Conservation (phyloP, 2,797 vertebrate genomes). For the Malacoraja senta region DNA sequence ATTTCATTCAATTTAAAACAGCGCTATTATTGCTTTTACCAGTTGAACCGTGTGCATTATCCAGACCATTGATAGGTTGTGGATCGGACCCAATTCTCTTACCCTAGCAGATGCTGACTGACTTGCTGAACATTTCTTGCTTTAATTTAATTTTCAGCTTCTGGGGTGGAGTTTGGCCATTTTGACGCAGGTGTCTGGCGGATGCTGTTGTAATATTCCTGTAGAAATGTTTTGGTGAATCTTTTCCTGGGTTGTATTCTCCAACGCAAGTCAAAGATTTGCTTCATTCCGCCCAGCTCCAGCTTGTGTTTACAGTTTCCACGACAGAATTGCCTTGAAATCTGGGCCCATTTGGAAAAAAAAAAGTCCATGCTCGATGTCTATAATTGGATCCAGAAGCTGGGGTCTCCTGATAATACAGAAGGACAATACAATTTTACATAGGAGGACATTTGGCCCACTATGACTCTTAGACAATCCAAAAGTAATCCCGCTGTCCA, state of each 20-base stretch:
- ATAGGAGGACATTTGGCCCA: background rate
- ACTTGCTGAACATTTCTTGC: too few relatives aligned
- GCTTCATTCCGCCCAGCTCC: background rate
- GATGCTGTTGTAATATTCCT: background rate
- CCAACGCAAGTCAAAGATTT: background rate
- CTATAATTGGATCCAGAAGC: background rate
- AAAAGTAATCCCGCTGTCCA: background rate
- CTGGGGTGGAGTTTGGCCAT: background rate
- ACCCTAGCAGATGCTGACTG: too few relatives aligned
- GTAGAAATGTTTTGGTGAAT: background rate
- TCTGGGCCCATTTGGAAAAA: background rate
- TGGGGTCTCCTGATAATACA: too few relatives aligned
- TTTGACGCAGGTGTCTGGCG: background rate
- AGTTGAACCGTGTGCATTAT: too few relatives aligned
- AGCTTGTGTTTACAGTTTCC: slow-evolving; percentile 7
- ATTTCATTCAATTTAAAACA: too few relatives aligned
- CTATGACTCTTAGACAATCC: background rate
- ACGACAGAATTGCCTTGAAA: background rate
- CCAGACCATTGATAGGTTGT: too few relatives aligned
- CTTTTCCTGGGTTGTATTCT: background rate
- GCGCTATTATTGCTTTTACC: too few relatives aligned
- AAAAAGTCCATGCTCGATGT: background rate
- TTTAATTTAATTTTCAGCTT: too few relatives aligned
- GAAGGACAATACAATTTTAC: background rate
- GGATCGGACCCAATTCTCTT: too few relatives aligned